phyloP scores from a whole-genome alignment of 2,113 vertebrate genomes.

The Phyllostomus discolor region DNA sequence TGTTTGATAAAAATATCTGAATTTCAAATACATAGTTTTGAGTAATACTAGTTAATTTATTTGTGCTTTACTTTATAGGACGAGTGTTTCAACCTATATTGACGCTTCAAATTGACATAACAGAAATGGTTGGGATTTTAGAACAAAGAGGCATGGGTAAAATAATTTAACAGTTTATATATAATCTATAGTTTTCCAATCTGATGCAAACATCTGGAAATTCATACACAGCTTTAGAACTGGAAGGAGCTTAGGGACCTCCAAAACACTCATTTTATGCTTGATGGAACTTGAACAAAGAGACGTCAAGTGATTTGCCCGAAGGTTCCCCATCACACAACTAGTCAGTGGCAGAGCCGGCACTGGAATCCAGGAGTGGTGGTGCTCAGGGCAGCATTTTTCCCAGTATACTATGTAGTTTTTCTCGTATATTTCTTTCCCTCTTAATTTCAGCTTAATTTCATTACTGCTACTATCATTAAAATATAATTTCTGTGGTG shows the following conservation, averaged over 20 bases:
- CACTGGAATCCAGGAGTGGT: background rate
- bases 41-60: background rate
- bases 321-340: background rate
- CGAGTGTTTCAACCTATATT: background rate
- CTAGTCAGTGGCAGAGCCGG: background rate
- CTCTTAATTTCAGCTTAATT: background rate
- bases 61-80: background rate
- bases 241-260: background rate
- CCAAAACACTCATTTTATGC: background rate
- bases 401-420: background rate
- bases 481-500: background rate
- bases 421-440: background rate
- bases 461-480: background rate
- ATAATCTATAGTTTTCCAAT: background rate
- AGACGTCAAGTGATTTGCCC: background rate
- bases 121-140: background rate
- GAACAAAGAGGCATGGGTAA: background rate
- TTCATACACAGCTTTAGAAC: background rate
- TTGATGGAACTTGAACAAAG: background rate
- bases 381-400: background rate
- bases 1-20: conserved; percentile 24
- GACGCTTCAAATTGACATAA: background rate
- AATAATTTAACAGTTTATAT: background rate
- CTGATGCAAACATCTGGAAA: background rate
- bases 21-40: background rate